phyloP scores from a whole-genome alignment of 2,888 invertebrate genomes.

The Chorisops tibialis region DNA sequence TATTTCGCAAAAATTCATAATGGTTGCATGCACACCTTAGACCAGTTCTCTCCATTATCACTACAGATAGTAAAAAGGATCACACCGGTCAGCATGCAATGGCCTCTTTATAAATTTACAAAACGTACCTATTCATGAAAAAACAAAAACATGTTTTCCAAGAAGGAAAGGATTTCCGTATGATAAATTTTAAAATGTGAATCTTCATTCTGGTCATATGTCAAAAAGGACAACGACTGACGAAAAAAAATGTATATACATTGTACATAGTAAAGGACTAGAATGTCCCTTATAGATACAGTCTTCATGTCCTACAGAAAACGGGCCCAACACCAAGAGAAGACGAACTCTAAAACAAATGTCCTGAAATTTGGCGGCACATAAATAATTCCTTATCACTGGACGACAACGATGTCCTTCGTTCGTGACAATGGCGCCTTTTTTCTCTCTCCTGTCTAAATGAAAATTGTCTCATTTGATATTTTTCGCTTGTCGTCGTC shows the following conservation, averaged over 20 bases:
- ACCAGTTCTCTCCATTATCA: no score
- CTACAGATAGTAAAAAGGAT: neutral
- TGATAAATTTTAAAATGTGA: slow-evolving; percentile 5
- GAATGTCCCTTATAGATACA: no score
- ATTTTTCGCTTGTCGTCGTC: slow-evolving; percentile 30
- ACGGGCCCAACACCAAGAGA: slow-evolving; percentile 13
- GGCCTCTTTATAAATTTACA: neutral
- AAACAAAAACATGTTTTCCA: neutral
- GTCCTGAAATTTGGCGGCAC: slow-evolving; percentile 34
- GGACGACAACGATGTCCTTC: slow-evolving; percentile 22
- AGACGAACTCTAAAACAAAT: slow-evolving; percentile 26
- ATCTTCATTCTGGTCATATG: slow-evolving; percentile 17
- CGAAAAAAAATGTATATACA: no score
- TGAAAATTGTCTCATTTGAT: slow-evolving; percentile 31
- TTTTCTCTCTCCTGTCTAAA: slow-evolving; percentile 9
- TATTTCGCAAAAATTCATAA: slow-evolving; percentile 14
- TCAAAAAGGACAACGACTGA: slow-evolving; percentile 12
- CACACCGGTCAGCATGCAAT: neutral
- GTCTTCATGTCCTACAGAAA: slow-evolving; percentile 1
- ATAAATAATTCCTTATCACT: slow-evolving; percentile 35
- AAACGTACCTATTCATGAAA: neutral
- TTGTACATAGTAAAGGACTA: no score
- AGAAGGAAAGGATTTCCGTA: neutral
- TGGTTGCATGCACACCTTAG: neutral
- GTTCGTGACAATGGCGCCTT: slow-evolving; percentile 28